phyloP scores from a whole-genome alignment of 2,888 invertebrate species.

The Drosophila putrida region DNA sequence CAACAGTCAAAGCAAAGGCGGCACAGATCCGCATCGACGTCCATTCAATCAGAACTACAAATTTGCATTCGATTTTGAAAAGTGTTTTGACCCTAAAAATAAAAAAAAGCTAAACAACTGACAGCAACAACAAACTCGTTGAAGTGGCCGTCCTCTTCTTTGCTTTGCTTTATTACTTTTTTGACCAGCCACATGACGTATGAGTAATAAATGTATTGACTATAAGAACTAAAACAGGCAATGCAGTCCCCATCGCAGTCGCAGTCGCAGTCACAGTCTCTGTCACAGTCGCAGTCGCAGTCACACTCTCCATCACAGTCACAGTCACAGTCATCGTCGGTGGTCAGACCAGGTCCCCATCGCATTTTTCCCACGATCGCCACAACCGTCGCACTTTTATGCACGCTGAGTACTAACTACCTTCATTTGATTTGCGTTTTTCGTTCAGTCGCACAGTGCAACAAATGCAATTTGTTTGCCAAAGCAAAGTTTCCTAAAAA shows the following conservation, averaged over 20 bases:
- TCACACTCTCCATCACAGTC: slow-evolving; percentile 7
- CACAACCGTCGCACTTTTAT: slow-evolving; percentile 51
- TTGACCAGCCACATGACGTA: slow-evolving; percentile 45
- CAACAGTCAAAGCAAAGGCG: slow-evolving; percentile 21
- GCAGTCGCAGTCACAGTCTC: slow-evolving; percentile 11
- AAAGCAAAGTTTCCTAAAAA: not conserved
- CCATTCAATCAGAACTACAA: slow-evolving; percentile 46
- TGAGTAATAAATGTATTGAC: slow-evolving; percentile 67
- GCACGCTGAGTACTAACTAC: slow-evolving; percentile 64
- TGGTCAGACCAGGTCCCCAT: slow-evolving; percentile 44
- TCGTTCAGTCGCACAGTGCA: slow-evolving; percentile 47
- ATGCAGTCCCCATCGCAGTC: slow-evolving; percentile 13
- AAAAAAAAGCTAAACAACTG: slow-evolving; percentile 2
- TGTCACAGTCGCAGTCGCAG: slow-evolving; percentile 13
- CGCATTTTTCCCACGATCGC: slow-evolving; percentile 71
- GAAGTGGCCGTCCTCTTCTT: slow-evolving; percentile 19
- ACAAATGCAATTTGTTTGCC: slow-evolving; percentile 32
- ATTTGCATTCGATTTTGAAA: slow-evolving; percentile 59
- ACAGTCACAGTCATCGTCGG: slow-evolving; percentile 34
- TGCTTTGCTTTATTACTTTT: slow-evolving; percentile 18
- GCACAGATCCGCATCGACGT: slow-evolving; percentile 63
- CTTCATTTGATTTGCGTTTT: slow-evolving; percentile 55
- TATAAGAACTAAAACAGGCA: slow-evolving; percentile 40
- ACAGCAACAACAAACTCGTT: slow-evolving; percentile 17
- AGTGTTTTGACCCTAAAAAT: slow-evolving; percentile 72